Conservation (phyloP, 2,113 vertebrate species). For the Vidua macroura region DNA sequence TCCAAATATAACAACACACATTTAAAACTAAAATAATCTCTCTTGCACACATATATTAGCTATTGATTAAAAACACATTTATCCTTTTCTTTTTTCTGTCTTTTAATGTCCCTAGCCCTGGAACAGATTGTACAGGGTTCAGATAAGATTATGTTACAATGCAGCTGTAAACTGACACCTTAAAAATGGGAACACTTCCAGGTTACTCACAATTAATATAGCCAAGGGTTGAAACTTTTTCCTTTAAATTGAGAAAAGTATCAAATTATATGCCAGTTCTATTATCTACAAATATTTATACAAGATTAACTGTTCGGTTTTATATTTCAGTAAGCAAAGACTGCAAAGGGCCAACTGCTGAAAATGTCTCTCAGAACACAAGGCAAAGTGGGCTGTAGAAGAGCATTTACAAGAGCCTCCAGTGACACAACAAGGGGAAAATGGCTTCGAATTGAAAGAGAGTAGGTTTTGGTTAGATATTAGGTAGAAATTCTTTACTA, state of each 20-base stretch:
- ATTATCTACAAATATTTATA: constrained; percentile 44
- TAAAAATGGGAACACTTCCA: constrained; percentile 19
- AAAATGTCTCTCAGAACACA: background rate
- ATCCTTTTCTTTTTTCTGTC: background rate
- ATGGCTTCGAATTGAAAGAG: background rate
- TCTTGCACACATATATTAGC: background rate
- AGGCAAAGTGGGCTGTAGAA: background rate
- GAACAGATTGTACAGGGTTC: background rate
- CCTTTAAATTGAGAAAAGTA: constrained; percentile 18
- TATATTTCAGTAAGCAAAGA: background rate
- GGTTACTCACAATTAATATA: constrained; percentile 28
- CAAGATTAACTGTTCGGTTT: constrained; percentile 23
- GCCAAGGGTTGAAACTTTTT: background rate
- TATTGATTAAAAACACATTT: background rate
- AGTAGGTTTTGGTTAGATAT: background rate
- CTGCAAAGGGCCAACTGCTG: background rate
- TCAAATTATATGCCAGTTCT: background rate
- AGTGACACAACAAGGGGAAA: background rate
- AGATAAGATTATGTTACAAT: constrained; percentile 26
- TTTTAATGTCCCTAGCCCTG: constrained; percentile 10
- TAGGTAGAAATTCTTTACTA: background rate
- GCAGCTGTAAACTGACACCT: constrained; percentile 20
- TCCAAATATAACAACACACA: background rate
- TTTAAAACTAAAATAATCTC: background rate
- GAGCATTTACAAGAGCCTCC: background rate